A percentile compares a stretch with the other conserved stretches of the same genome.
phyloP scores from a whole-genome alignment of 2,797 vertebrate species.

The Acanthurus leucopareius region DNA sequence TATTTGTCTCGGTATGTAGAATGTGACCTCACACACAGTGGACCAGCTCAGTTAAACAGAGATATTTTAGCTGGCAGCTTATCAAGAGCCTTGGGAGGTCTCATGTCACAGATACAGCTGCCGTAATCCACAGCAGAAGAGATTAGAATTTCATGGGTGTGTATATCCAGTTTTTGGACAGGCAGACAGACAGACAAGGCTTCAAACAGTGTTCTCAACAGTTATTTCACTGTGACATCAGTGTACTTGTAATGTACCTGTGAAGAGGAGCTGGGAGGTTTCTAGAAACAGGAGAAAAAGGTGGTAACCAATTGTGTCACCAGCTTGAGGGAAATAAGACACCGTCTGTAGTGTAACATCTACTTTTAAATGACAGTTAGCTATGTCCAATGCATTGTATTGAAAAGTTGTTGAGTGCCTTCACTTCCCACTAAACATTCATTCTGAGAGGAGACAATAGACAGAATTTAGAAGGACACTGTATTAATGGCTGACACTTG shows the following conservation, averaged over 20 bases:
- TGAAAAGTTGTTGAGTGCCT: background rate
- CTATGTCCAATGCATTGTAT: background rate
- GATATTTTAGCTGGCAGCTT: constrained; percentile 21
- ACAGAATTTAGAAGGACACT: background rate
- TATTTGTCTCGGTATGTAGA: constrained; percentile 41
- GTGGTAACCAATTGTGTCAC: rapidly evolving
- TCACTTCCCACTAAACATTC: background rate
- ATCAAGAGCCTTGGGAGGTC: constrained; percentile 27
- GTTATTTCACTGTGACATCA: background rate
- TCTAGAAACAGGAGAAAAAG: background rate
- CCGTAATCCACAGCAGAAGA: constrained; percentile 12
- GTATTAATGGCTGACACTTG: background rate
- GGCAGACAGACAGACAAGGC: background rate
- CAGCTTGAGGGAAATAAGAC: no score
- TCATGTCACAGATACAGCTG: constrained; percentile 25
- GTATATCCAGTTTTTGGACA: background rate
- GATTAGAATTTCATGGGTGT: constrained; percentile 25
- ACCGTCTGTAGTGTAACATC: background rate
- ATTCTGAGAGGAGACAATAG: background rate
- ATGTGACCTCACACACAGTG: constrained; percentile 29
- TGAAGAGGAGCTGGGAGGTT: no score
- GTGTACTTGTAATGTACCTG: no score
- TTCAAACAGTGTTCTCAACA: background rate
- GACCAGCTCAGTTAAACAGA: constrained; percentile 36
- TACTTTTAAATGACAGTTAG: background rate